Evolutionary conservation across 2,113 vertebrate genomes (phyloP).

Genomic region (Oxyruncus cristatus): DNA sequence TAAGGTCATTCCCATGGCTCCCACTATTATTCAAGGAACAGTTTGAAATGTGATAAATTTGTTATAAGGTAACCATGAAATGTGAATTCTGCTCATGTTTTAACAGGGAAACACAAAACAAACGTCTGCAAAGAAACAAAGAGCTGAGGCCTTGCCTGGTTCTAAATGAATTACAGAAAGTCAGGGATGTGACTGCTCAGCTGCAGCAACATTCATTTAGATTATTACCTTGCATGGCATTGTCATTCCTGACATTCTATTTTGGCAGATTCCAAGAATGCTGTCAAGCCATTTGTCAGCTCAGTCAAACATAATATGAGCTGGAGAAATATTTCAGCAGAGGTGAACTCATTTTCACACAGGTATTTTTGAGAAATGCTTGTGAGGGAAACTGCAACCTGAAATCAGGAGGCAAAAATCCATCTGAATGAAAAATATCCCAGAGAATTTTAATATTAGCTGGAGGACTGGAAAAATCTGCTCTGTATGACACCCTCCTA

Average conservation of each 20-base stretch:
- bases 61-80: background rate
- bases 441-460: background rate
- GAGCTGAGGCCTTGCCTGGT: background rate
- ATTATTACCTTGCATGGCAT: constrained; percentile 19
- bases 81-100: background rate
- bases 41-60: background rate
- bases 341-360: background rate
- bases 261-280: constrained; percentile 39
- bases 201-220: background rate
- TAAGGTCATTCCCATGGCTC: background rate
- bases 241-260: constrained; percentile 26
- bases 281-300: constrained; percentile 54
- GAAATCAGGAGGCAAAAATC: background rate
- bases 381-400: background rate
- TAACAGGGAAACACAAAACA: background rate
- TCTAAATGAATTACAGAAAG: background rate
- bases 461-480: background rate
- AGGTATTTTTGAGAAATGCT: background rate
- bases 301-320: constrained; percentile 38
- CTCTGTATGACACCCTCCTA: background rate
- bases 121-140: background rate
- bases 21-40: background rate
- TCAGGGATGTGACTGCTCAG: background rate
- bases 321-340: constrained; percentile 11
- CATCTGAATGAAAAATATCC: background rate